Evolutionary conservation across 2,797 vertebrate species (phyloP), one percentile per base, ranked within the genome.

Genomic region (Anguilla marmorata): DNA sequence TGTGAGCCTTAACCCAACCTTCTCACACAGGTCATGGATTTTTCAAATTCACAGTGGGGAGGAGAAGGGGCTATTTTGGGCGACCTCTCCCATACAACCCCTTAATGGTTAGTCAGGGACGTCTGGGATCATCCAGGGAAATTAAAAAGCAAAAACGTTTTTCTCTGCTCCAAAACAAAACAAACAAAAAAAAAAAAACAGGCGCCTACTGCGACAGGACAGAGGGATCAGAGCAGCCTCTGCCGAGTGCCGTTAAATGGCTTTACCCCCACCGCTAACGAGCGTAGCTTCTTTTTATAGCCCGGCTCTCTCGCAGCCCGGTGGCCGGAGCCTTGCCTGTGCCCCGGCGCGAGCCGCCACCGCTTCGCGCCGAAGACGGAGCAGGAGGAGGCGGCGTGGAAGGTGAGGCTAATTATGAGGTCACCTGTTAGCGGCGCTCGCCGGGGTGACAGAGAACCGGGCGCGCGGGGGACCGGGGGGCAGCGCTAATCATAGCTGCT

Each of bases 241-340:
- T 8, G 52, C 88, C 92, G 90, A 93, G 90, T 90, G 90, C 89
- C 90, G 92, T 88, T 92, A 93, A 92, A 92, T 91, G 89, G 90
- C 66, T 56, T 85, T 86, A 79, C 88, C 86, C 88, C 79, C 88
- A 85, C 80, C 19, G 88, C 90, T 93, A 94, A 94, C 89, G 74
- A 92, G 93, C 87, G 88, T 1, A 9, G 19, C 6, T 19, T 41
- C 14, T 19, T 41, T 91, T 90, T 8, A 4, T 52, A 58, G 24
- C 66, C 3, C 72, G 52, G 48, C 21, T 72, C 19, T 21, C 48
- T 21, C 48, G 9, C 82, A 2, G 48, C 6, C 16, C 19, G 4
- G 37, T 9, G 37, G 58, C 52, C 21, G 12, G 84, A 27, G 27
- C n/a, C 0, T 37, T 3, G 37, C 37, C 16, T 30, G 0, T 50